These are phyloP conservation scores for Murina feae DNA, from an alignment of 2,113 vertebrate genomes.

Conservation along the genomic window DNA sequence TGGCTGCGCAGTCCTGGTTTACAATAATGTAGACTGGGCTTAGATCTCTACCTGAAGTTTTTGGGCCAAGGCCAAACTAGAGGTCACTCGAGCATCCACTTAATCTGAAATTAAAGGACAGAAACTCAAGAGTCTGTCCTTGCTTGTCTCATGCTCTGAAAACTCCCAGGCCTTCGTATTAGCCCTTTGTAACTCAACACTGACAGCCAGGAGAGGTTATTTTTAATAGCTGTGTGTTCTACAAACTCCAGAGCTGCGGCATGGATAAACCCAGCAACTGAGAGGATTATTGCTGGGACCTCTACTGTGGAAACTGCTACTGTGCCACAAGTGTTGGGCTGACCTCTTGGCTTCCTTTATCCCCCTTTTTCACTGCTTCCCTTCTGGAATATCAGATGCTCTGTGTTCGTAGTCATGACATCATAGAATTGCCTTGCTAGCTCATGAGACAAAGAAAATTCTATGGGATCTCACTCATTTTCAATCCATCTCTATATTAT, in stretches of 20 bases:
- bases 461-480: conserved; percentile 84
- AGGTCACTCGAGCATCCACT: background rate
- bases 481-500: conserved; percentile 74
- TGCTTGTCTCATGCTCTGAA: background rate
- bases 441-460: conserved; percentile 74
- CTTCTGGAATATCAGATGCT: conserved; percentile 67
- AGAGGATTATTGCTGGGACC: background rate
- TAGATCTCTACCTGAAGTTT: background rate
- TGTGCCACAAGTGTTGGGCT: conserved; percentile 25
- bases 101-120: background rate
- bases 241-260: background rate
- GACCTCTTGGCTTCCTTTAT: conserved; percentile 67
- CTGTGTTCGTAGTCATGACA: conserved; percentile 72
- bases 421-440: conserved; percentile 71
- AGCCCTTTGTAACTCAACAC: background rate
- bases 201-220: background rate
- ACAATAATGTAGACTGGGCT: background rate
- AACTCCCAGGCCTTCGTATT: background rate
- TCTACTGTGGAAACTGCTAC: background rate
- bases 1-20: background rate
- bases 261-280: too few relatives aligned
- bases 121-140: background rate
- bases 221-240: background rate
- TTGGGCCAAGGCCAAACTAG: background rate
- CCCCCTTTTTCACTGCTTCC: conserved; percentile 69